Conservation (phyloP, 30 jellyfish, hydroid and myxozoan species). For the Nemopilema nomurai region DNA sequence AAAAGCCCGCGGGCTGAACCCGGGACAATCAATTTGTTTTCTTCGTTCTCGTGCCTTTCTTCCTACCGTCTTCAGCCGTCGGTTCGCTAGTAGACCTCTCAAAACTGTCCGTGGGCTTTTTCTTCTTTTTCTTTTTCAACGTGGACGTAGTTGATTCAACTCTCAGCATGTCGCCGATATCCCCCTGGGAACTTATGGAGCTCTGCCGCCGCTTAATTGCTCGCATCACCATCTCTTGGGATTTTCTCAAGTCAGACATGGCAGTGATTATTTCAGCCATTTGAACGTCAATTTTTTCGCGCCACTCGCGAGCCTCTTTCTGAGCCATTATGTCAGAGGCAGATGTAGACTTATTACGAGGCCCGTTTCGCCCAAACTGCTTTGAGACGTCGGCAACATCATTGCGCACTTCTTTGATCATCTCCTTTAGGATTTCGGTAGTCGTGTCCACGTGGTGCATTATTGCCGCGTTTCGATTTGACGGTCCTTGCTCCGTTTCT, state of each 20-base stretch:
- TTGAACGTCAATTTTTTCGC: conserved; percentile 54
- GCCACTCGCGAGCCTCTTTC: conserved; percentile 72
- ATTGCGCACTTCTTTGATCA: conserved; percentile 53
- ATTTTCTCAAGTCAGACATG: conserved; percentile 40
- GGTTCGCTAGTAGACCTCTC: conserved; percentile 74
- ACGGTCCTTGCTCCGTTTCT: conserved; percentile 66
- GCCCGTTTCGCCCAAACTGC: conserved; percentile 38
- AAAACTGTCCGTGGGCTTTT: conserved; percentile 26
- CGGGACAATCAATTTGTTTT: neutral
- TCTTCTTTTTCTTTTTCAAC: conserved; percentile 37
- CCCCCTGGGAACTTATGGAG: conserved; percentile 65
- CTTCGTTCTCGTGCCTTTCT: conserved; percentile 26
- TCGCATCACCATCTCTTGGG: conserved; percentile 55
- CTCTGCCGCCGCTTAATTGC: conserved; percentile 64
- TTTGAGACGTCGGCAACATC: conserved; percentile 65
- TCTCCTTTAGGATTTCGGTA: conserved; percentile 71
- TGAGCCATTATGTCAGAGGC: conserved; percentile 66
- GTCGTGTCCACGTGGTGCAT: conserved; percentile 79
- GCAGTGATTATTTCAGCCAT: conserved; percentile 50
- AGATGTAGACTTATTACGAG: conserved; percentile 1
- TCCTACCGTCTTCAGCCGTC: conserved; percentile 40
- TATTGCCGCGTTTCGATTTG: conserved; percentile 61
- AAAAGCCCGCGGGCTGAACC: no score
- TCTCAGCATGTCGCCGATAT: conserved; percentile 46
- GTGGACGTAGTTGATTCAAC: conserved; percentile 48